phyloP scores from a whole-genome alignment of 2,888 invertebrate species.

The Dorcus parallelipipedus region DNA sequence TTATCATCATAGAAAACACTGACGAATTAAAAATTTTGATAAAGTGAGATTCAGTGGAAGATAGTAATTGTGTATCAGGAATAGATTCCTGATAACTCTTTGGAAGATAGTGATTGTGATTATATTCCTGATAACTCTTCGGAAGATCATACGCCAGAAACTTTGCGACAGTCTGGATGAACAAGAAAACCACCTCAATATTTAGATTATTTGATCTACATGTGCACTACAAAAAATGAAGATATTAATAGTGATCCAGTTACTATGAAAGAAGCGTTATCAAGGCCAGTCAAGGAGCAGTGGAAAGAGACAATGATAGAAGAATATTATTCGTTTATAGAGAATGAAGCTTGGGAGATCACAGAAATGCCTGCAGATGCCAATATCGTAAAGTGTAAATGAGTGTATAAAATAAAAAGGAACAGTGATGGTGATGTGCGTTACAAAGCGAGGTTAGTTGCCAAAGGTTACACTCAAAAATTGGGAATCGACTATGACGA shows the following conservation, averaged over 20 bases:
- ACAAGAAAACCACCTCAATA: constrained; percentile 17
- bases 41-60: neutral
- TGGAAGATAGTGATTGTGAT: constrained; percentile 2
- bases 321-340: constrained; percentile 30
- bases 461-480: constrained; percentile 24
- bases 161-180: constrained; percentile 21
- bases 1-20: constrained; percentile 4
- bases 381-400: constrained; percentile 32
- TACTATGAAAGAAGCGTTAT: constrained; percentile 27
- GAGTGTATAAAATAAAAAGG: constrained; percentile 33
- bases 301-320: constrained; percentile 32
- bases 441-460: constrained; percentile 17
- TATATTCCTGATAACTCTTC: no score
- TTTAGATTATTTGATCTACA: constrained; percentile 24
- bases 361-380: constrained; percentile 22
- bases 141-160: neutral
- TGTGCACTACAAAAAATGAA: constrained; percentile 10
- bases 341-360: constrained; percentile 34
- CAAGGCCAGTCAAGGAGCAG: constrained; percentile 23
- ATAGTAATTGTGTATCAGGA: neutral
- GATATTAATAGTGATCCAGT: constrained; percentile 15
- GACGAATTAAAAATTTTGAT: neutral
- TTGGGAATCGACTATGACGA: constrained; percentile 22
- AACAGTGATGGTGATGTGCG: constrained; percentile 24
- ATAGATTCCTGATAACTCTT: neutral